Base-by-base conservation (phyloP, 2,888 invertebrate species). In the Fissipunctia ypsillon region DNA sequence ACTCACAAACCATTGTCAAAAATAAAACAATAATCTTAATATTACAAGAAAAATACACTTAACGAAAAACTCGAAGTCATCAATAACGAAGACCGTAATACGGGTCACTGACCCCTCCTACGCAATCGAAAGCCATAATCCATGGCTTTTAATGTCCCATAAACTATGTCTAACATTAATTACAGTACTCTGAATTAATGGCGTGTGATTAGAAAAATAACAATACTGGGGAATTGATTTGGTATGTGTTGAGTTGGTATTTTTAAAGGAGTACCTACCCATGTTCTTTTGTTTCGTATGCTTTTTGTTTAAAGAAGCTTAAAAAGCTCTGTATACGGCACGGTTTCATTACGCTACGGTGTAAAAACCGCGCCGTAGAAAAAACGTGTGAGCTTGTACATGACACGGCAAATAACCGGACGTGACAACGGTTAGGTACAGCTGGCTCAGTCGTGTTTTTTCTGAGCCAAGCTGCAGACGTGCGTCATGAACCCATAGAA, bases 111-210 rank as follows among this genome's bases (percentile, higher is more conserved):
- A 82, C 67, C 86, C 79, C 81, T 61, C 87, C 87, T 66, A 87
- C 87, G 78, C 76, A 61, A 22, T 78, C 78, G 83, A 85, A 81
- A 82, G 82, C 82, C 50, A 71, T 68, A 70, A 70, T 76, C 74
- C 76, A 78, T 50, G 35, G 76, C 73, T 77, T 72, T 83, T 87
- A 84, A 84, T 88, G 75, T 77, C 69, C 70, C 86, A 87, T 87
- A 88, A 88, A 88, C 66, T 75, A 84, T 84, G 74, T 69, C 72
- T 63, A 48, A 80, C 86, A 88, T 85, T 88, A 87, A 87, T 83
- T 83, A 81, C 64, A 70, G 73, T 84, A 76, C 80, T 83, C 74
- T 5, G 72, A 54, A 72, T 77, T 84, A 87, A 85, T 84, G 84
- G 74, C 69, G 68, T 66, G 80, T 84, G 77, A 84, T 88, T 87